Base-by-base conservation (phyloP, 2,888 invertebrate species). In the Ophioninae sp. region DNA sequence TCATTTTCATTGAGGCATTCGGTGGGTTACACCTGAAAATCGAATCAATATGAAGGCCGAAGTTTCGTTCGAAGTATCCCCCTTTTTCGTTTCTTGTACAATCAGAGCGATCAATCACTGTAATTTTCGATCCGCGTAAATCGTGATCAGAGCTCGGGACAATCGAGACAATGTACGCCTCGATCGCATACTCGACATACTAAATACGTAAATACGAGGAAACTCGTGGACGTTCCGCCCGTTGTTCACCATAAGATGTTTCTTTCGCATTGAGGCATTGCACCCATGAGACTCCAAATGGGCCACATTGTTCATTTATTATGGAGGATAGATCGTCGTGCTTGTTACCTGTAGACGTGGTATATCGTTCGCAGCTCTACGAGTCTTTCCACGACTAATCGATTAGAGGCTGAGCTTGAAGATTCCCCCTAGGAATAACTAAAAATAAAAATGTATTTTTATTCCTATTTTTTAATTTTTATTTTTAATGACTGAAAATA, bases 321-420 rank as follows among this genome's bases (percentile, higher is more conserved):
- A 84, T 84, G 84, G 84, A 76, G 72, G 81, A 84, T 79, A 73
- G 81, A 84, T 82, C 84, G 84, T 65, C 79, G 81, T 64, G 73
- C 84, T 63, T 76, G 73, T 82, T 84, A 84, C 72, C 76, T 73
- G 76, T 64, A 84, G 58, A 68, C 71, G 77, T 20, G 56, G 22
- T 64, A 68, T 8, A 61, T 78, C 56, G 61, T 63, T 10, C 63
- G 37, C 41, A 17, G 37, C 9, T 13, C 7, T 30, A 78, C 41
- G 71, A 64, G 69, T 23, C 68, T 44, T 74, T 74, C 20, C 44
- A 67, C 56, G 64, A 13, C 51, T 41, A 61, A 77, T 77, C 44
- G 39, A 59, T 56, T 39, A 71, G 75, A 58, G 13, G 22, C 61
- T 22, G 56, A n/a, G n/a, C n/a, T n/a, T n/a, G n/a, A n/a, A n/a